These are phyloP conservation scores for Bufo bufo DNA, from an alignment of 2,113 vertebrate genomes.

Conservation along the genomic window DNA sequence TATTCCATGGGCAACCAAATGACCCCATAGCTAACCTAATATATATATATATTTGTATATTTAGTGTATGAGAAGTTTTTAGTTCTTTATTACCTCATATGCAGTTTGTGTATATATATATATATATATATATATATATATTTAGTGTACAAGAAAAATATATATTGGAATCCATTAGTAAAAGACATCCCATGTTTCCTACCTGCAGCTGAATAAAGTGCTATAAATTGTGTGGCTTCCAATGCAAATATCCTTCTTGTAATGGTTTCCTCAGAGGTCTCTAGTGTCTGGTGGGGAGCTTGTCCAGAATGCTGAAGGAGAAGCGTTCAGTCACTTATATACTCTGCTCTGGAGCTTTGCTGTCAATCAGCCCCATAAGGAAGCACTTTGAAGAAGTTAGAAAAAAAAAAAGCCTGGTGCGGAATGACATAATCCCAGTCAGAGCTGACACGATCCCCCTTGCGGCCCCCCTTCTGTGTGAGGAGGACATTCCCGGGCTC, in stretches of 20 bases:
- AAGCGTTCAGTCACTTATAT: slow-evolving; percentile 34
- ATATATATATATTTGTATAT: not conserved
- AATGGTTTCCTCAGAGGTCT: not conserved
- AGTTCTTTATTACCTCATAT: too few species aligned
- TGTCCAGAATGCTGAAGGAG: slow-evolving; percentile 29
- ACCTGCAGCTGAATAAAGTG: not conserved
- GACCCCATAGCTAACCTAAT: not conserved
- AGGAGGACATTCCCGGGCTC: slow-evolving; percentile 8
- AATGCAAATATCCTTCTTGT: slow-evolving; percentile 1
- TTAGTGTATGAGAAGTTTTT: too few species aligned
- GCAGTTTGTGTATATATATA: not conserved
- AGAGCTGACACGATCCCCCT: slow-evolving; percentile 42
- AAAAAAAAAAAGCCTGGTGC: slow-evolving; percentile 39
- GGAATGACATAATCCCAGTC: slow-evolving; percentile 50
- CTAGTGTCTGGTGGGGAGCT: slow-evolving; percentile 15
- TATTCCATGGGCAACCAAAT: too few species aligned
- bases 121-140: not conserved
- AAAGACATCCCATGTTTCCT: not conserved
- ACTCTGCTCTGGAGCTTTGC: slow-evolving; percentile 22
- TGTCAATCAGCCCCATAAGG: slow-evolving; percentile 57
- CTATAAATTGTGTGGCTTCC: not conserved
- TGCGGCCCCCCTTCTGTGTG: slow-evolving; percentile 28
- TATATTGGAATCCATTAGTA: not conserved
- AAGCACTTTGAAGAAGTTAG: slow-evolving; percentile 50
- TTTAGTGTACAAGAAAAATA: too few species aligned